Percentiles rank a stretch among this genome's conserved stretches.
Conservation (phyloP, 1,140 invertebrate species). For the Papilio helenus region DNA sequence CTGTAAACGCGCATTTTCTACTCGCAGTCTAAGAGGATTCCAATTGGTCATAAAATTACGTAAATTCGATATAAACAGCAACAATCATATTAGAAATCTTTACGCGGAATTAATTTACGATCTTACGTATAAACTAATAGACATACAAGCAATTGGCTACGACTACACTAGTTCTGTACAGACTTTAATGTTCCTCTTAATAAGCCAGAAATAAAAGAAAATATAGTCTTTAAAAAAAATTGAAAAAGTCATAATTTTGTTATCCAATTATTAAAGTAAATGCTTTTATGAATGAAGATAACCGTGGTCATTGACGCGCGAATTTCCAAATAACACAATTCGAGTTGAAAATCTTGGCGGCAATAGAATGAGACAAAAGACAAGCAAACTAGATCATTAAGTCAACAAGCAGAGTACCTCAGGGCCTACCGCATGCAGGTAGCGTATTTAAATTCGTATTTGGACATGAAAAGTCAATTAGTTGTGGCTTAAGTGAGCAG, state of each 20-base stretch:
- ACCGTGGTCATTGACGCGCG: background rate
- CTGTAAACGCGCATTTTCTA: conserved; percentile 40
- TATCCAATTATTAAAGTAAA: background rate
- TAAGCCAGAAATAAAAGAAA: background rate
- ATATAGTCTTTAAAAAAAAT: background rate
- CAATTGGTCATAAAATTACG: conserved; percentile 37
- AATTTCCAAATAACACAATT: background rate
- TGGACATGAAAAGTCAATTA: conserved; percentile 78
- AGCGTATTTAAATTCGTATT: conserved; percentile 60
- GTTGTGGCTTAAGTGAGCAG: conserved; percentile 51
- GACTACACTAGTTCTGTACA: background rate
- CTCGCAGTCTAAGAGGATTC: conserved; percentile 49
- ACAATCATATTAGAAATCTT: background rate
- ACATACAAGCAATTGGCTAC: conserved; percentile 4
- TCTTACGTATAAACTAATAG: background rate
- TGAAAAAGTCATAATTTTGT: background rate
- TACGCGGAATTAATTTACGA: conserved; percentile 8
- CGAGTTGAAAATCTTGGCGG: background rate
- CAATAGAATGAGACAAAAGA: conserved; percentile 13
- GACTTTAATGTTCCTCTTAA: background rate
- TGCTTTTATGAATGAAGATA: background rate
- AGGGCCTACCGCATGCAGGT: conserved; percentile 52
- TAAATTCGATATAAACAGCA: background rate
- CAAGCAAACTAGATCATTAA: conserved; percentile 45
- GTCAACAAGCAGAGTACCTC: conserved; percentile 46